Conservation (phyloP, 2,113 vertebrate species). For the Xiphorhynchus elegans region DNA sequence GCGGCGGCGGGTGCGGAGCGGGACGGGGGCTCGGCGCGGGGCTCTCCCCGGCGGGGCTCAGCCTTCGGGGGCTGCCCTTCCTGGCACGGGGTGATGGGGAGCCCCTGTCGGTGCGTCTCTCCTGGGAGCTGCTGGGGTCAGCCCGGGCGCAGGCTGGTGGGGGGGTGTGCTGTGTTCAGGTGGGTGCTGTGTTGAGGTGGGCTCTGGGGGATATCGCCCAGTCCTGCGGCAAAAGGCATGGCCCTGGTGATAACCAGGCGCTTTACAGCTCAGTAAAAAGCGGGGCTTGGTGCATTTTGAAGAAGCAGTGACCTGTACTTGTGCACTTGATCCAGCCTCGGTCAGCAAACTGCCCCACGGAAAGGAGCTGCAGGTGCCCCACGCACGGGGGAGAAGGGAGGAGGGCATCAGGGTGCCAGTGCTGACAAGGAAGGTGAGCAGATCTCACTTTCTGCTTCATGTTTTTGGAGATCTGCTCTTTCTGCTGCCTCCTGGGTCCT, state of each 20-base stretch:
- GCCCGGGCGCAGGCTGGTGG: accelerated
- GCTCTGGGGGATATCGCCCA: background rate
- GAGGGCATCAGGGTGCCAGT: background rate
- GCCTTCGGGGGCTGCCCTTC: background rate
- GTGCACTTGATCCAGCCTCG: background rate
- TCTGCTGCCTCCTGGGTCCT: background rate
- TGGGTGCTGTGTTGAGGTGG: background rate
- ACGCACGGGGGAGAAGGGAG: accelerated
- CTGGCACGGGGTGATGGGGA: accelerated
- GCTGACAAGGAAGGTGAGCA: background rate
- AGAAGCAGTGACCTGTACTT: background rate
- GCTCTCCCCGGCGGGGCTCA: background rate
- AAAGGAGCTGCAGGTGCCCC: background rate
- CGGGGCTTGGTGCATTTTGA: background rate
- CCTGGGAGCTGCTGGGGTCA: accelerated
- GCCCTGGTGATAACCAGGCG: background rate
- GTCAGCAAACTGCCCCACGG: background rate
- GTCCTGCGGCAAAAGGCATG: accelerated
- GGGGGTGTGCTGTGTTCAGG: background rate
- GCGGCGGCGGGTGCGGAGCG: background rate
- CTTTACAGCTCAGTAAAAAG: background rate
- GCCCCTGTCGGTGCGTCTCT: background rate
- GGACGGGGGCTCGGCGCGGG: background rate
- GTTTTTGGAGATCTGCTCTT: background rate
- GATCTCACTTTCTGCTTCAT: background rate